phyloP scores from a whole-genome alignment of 2,888 invertebrate genomes.

The Brassicogethes aeneus region DNA sequence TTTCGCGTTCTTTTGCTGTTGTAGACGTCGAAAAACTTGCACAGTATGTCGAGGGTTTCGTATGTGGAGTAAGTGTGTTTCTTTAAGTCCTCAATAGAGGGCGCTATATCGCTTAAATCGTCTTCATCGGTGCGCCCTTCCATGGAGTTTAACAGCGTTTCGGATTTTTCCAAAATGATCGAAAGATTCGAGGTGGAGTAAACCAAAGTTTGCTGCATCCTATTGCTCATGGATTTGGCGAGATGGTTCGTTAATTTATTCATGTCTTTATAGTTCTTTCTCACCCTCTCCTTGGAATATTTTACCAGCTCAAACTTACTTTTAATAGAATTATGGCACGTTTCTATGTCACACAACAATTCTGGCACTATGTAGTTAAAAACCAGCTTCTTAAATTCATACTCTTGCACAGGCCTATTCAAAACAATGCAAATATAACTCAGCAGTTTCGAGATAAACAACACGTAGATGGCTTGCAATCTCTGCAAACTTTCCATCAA shows the following conservation, averaged over 20 bases:
- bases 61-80: conserved; percentile 23
- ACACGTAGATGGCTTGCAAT: conserved; percentile 18
- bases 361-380: conserved; percentile 12
- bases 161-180: conserved; percentile 23
- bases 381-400: conserved; percentile 5
- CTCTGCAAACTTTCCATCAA: conserved; percentile 7
- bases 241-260: too few relatives aligned
- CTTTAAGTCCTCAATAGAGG: conserved; percentile 18
- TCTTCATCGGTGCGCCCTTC: conserved; percentile 10
- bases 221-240: too few relatives aligned
- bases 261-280: too few relatives aligned
- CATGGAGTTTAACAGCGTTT: conserved; percentile 14
- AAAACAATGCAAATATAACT: conserved; percentile 18
- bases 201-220: conserved; percentile 19
- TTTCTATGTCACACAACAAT: conserved; percentile 8
- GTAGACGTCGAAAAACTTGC: conserved; percentile 17
- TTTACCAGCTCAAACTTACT: conserved; percentile 18
- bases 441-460: conserved; percentile 21
- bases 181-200: conserved; percentile 20
- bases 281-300: conserved; percentile 12
- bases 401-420: conserved; percentile 1
- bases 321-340: conserved; percentile 10
- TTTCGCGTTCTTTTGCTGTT: background rate
- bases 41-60: conserved; percentile 26
- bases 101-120: conserved; percentile 12